phyloP scores from a whole-genome alignment of 1,140 invertebrate genomes.

The Spodoptera frugiperda region DNA sequence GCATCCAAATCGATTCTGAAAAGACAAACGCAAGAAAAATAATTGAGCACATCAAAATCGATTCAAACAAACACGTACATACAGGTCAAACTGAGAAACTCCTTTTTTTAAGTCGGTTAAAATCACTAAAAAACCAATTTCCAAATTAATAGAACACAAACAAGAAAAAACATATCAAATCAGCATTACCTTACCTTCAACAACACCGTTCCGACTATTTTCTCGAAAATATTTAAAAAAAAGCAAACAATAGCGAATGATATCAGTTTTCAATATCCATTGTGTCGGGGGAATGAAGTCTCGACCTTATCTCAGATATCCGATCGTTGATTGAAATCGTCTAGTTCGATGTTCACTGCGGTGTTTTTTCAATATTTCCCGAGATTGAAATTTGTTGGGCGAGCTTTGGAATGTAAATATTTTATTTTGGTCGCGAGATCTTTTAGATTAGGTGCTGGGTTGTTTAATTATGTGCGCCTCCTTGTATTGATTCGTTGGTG shows the following conservation, averaged over 20 bases:
- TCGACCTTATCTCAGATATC: constrained; percentile 46
- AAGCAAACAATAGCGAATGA: constrained; percentile 39
- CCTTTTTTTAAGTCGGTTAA: too few relatives aligned
- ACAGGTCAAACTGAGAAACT: too few relatives aligned
- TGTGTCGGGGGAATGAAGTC: constrained; percentile 42
- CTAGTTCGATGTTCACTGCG: constrained; percentile 38
- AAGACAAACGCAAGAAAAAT: too few relatives aligned
- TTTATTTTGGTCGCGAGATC: constrained; percentile 20
- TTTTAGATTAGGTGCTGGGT: constrained; percentile 23
- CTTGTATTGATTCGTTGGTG: background rate
- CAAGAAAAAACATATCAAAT: too few relatives aligned
- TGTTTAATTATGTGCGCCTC: constrained; percentile 7
- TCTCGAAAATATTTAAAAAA: constrained; percentile 48
- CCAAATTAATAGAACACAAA: too few relatives aligned
- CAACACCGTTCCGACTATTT: constrained; percentile 3
- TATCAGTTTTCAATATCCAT: constrained; percentile 45
- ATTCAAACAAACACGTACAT: too few relatives aligned
- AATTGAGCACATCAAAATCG: too few relatives aligned
- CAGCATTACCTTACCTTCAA: too few relatives aligned
- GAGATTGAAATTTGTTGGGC: constrained; percentile 43
- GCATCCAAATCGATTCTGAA: too few relatives aligned
- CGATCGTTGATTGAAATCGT: constrained; percentile 44
- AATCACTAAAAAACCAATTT: too few relatives aligned
- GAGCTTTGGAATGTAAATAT: constrained; percentile 41
- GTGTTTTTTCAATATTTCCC: constrained; percentile 38